Conservation (phyloP, 2,797 vertebrate genomes). For the Hypotaenidia philippensis region DNA sequence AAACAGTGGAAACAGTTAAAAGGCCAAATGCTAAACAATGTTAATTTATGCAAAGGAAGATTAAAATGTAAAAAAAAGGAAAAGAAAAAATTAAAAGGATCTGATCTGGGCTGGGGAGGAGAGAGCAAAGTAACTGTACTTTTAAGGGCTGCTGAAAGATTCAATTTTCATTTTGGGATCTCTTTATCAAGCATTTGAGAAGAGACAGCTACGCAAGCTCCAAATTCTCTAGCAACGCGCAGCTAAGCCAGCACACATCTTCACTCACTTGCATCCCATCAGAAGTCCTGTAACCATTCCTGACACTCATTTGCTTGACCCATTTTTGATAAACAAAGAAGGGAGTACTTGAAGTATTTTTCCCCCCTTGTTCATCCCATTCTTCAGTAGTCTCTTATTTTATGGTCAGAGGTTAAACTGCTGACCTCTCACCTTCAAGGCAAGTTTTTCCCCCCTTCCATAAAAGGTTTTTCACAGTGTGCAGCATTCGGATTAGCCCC, state of each 20-base stretch:
- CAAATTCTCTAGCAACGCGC: background rate
- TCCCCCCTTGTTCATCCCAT: constrained; percentile 84
- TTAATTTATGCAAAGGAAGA: background rate
- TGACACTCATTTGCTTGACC: constrained; percentile 73
- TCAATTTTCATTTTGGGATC: background rate
- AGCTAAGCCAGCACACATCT: background rate
- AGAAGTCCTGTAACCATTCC: constrained; percentile 57
- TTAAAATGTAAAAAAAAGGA: background rate
- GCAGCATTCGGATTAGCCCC: constrained; percentile 90
- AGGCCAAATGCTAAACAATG: background rate
- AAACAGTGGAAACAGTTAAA: background rate
- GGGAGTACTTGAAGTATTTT: constrained; percentile 80
- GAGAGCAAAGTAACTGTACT: background rate
- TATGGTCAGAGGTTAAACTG: constrained; percentile 96
- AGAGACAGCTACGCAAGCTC: background rate
- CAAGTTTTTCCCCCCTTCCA: constrained; percentile 80
- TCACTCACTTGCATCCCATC: constrained; percentile 14
- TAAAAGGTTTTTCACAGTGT: constrained; percentile 83
- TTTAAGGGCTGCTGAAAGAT: background rate
- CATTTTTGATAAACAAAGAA: constrained; percentile 71
- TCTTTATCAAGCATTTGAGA: background rate
- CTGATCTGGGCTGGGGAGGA: background rate
- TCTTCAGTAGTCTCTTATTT: constrained; percentile 83
- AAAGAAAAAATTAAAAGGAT: background rate
- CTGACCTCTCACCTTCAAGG: constrained; percentile 93